A percentile compares a stretch with the other conserved stretches of the same genome.
phyloP scores from a whole-genome alignment of 2,888 invertebrate species.

The Anarsia innoxiella region DNA sequence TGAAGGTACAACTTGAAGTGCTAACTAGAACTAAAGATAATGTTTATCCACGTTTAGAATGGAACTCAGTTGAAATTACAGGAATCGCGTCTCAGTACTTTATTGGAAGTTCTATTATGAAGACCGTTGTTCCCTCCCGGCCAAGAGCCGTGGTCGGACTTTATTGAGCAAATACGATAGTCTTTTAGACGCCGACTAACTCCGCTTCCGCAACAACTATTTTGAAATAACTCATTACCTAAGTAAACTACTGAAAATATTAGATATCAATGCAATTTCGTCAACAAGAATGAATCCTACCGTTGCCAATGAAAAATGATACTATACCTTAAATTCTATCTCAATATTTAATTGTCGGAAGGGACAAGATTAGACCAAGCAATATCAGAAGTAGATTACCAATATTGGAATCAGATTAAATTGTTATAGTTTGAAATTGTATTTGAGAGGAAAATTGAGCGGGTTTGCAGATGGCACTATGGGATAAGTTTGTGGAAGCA shows the following conservation, averaged over 20 bases:
- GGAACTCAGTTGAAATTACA: constrained; percentile 8
- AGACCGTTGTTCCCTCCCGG: not conserved
- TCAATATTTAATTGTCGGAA: too few relatives aligned
- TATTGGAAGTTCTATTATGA: not conserved
- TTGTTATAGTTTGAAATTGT: not conserved
- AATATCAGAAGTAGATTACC: not conserved
- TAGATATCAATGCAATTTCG: too few relatives aligned
- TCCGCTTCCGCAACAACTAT: too few relatives aligned
- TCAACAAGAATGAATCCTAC: too few relatives aligned
- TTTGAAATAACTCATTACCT: too few relatives aligned
- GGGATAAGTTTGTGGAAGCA: not conserved
- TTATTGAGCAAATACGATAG: too few relatives aligned
- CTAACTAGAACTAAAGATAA: constrained; percentile 11
- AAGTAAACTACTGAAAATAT: too few relatives aligned
- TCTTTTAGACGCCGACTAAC: too few relatives aligned
- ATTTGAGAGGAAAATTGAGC: not conserved
- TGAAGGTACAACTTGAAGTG: constrained; percentile 11
- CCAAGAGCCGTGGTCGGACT: too few relatives aligned
- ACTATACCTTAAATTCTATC: too few relatives aligned
- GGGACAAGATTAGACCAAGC: too few relatives aligned
- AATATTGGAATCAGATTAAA: not conserved
- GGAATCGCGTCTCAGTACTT: not conserved
- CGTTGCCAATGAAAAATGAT: too few relatives aligned
- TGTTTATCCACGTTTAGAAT: constrained; percentile 9
- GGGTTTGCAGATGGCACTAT: not conserved